Evolutionary conservation across 2,113 vertebrate genomes (phyloP).

Genomic region (Gymnorhina tibicen): DNA sequence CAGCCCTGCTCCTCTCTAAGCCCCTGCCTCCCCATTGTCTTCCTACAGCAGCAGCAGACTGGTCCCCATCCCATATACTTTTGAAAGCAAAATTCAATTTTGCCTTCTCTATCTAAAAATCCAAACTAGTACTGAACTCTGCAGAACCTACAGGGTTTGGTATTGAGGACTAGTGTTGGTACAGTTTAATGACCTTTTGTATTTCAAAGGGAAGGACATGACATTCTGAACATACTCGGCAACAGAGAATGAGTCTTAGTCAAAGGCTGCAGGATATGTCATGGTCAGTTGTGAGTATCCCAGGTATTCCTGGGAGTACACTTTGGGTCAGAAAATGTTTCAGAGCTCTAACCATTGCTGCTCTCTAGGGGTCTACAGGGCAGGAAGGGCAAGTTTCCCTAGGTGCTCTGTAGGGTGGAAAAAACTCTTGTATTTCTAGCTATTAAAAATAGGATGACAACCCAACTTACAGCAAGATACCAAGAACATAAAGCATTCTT

Average conservation of each 20-base stretch:
- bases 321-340: neutral
- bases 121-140: neutral
- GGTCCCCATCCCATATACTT: no score
- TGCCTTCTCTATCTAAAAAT: neutral
- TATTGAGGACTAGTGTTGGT: neutral
- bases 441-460: neutral
- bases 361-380: neutral
- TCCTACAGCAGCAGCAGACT: neutral
- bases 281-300: neutral
- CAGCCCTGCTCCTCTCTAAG: neutral
- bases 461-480: neutral
- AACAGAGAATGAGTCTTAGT: accelerated
- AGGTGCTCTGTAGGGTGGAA: no score
- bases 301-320: neutral
- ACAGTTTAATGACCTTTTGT: neutral
- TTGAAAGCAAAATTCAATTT: neutral
- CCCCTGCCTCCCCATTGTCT: neutral
- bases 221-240: neutral
- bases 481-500: neutral
- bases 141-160: neutral
- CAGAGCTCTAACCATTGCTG: neutral
- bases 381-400: neutral
- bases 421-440: neutral
- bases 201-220: neutral
- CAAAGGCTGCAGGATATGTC: neutral